Base-by-base conservation (phyloP, 2,888 invertebrate species). In the Drosophila robusta region DNA sequence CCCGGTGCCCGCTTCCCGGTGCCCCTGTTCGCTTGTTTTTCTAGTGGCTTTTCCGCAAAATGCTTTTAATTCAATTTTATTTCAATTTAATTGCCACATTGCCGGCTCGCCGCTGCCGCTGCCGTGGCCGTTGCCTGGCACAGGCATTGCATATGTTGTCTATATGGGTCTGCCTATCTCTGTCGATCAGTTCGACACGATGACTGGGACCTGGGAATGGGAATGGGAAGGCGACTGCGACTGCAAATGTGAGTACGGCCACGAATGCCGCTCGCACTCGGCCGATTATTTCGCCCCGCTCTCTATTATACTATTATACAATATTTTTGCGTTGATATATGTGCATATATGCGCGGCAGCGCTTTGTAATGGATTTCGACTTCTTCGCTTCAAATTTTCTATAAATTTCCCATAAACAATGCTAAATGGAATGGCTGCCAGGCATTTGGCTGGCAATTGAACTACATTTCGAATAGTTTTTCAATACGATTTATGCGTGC, bases 41-140 rank as follows among this genome's bases (percentile, higher is more conserved):
- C 74, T 75, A 82, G 80, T 84, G 78, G 78, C 74, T 87, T 84
- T 87, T 79, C 79, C 78, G 75, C 79, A 77, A 85, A 87, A 87
- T 87, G 87, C 88, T 87, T 88, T 87, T 87, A 88, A 87, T 87
- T 87, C 84, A 86, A 84, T 83, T 83, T 83, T 83, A 83, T 84
- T 84, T 82, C 83, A 78, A 87, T 87, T 88, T 80, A 81, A 83
- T 83, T 83, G 81, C 80, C 87, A 84, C 76, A 86, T 87, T 87
- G 87, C 85, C 78, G 60, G 18, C 47, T 60, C 52, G 64, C 55
- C 39, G 8, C 12, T 50, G 58, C 44, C 14, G 8, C 22, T 36
- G 41, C 11, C 26, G 22, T 38, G 47, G 60, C n/a, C 29, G 34
- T 42, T 57, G 56, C 60, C 50, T 26, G 56, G 44, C 61, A 45